phyloP scores from a whole-genome alignment of 2,113 vertebrate genomes.

The Climacteris rufus region DNA sequence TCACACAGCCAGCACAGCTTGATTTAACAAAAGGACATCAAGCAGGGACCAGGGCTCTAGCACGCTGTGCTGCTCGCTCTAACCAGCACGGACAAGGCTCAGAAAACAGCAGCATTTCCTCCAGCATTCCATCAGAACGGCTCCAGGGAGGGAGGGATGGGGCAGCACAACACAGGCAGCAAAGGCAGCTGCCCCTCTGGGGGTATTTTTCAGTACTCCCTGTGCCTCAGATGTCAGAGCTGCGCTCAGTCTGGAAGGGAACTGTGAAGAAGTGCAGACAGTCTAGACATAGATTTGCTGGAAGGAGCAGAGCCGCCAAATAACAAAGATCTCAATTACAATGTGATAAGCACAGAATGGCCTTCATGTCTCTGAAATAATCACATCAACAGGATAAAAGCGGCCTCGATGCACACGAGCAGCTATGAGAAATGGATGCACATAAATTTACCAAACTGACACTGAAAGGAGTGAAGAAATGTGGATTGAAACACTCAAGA shows the following conservation, averaged over 20 bases:
- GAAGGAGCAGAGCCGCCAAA: background rate
- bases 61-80: accelerated
- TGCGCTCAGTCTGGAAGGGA: background rate
- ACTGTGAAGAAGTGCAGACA: background rate
- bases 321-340: slow-evolving; percentile 33
- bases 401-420: background rate
- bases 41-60: background rate
- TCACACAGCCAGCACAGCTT: background rate
- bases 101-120: background rate
- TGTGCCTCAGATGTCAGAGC: background rate
- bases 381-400: background rate
- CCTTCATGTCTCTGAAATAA: slow-evolving; percentile 8
- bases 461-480: background rate
- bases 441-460: background rate
- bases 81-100: background rate
- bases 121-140: background rate
- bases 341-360: background rate
- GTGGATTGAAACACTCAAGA: background rate
- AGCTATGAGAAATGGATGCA: background rate
- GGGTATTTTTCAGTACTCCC: background rate
- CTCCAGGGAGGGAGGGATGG: background rate
- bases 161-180: background rate
- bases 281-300: background rate
- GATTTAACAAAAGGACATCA: background rate
- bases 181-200: background rate